phyloP scores from a whole-genome alignment of 2,797 vertebrate species.

The Acestrorhynchus altus region DNA sequence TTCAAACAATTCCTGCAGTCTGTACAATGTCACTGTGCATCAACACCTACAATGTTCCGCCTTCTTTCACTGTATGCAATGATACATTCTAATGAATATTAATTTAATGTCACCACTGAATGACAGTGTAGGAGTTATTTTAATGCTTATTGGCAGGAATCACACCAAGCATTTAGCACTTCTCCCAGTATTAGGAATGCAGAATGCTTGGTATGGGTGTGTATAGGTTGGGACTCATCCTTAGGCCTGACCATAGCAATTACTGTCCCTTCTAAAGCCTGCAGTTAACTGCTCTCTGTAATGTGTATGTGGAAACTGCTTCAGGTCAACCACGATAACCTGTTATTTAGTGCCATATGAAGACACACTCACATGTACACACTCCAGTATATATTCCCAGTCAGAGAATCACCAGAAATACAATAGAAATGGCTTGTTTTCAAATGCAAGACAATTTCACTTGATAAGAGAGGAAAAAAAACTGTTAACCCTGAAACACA shows the following conservation, averaged over 20 bases:
- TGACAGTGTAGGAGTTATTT: conserved; percentile 9
- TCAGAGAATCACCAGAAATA: conserved; percentile 15
- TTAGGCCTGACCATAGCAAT: conserved; percentile 22
- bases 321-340: conserved; percentile 1
- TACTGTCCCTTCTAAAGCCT: conserved; percentile 1
- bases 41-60: not conserved
- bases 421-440: conserved; percentile 45
- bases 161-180: not conserved
- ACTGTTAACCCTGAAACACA: too few relatives aligned
- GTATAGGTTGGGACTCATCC: not conserved
- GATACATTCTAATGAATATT: not conserved
- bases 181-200: not conserved
- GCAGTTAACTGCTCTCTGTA: conserved; percentile 20
- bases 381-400: conserved; percentile 11
- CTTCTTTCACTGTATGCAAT: not conserved
- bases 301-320: conserved; percentile 10
- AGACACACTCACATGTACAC: conserved; percentile 10
- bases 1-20: not conserved
- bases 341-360: conserved; percentile 23
- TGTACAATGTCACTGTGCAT: not conserved
- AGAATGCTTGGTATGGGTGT: not conserved
- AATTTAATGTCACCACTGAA: not conserved
- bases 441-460: conserved; percentile 34
- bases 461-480: not conserved
- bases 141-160: not conserved